Evolutionary conservation across 2,797 vertebrate species (phyloP).

Genomic region (Spinus olivaceus): DNA sequence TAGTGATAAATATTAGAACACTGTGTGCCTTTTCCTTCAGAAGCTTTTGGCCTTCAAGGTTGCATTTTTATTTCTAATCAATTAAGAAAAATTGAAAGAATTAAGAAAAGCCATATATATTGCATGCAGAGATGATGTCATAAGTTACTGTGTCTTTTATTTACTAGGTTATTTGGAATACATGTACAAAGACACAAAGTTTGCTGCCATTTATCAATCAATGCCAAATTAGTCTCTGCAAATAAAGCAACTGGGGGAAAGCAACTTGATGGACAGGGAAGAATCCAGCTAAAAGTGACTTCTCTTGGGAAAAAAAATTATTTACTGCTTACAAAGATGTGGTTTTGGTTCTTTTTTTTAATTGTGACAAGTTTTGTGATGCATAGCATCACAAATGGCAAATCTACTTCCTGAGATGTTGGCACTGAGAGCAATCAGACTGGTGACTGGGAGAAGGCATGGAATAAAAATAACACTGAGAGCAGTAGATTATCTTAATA

Average conservation of each 20-base stretch:
- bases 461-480: not conserved
- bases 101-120: not conserved
- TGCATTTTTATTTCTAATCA: not conserved
- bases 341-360: not conserved
- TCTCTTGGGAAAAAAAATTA: not conserved
- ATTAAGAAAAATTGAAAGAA: not conserved
- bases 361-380: not conserved
- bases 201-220: not conserved
- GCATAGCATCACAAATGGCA: not conserved
- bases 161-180: not conserved
- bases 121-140: not conserved
- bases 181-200: not conserved
- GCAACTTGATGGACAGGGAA: not conserved
- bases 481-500: not conserved
- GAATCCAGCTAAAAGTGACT: not conserved
- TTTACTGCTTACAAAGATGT: not conserved
- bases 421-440: not conserved
- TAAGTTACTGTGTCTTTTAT: not conserved
- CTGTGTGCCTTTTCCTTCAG: not conserved
- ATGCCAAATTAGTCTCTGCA: not conserved
- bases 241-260: not conserved
- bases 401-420: not conserved
- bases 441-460: not conserved
- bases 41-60: slow-evolving; percentile 10
- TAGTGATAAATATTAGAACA: slow-evolving; percentile 6